Conservation (phyloP, 2,797 vertebrate species). For the Gobionotothen gibberifrons region DNA sequence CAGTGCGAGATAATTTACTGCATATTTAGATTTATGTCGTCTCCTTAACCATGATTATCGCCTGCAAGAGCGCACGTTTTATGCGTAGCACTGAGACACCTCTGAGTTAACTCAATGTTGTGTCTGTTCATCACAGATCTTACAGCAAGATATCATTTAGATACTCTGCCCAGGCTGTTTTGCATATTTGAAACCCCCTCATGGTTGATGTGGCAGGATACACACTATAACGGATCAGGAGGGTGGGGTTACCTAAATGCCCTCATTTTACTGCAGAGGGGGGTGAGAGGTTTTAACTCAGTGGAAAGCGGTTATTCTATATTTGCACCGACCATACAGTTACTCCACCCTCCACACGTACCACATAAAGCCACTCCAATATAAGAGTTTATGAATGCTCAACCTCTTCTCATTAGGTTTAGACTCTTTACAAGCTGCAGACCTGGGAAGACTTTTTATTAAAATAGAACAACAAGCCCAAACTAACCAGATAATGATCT, state of each 20-base stretch:
- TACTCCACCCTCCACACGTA: conserved; percentile 81
- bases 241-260: conserved; percentile 78
- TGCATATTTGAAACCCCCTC: conserved; percentile 63
- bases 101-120: conserved; percentile 56
- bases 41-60: conserved; percentile 63
- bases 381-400: conserved; percentile 67
- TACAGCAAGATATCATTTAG: conserved; percentile 14
- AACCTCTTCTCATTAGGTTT: conserved; percentile 59
- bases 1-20: conserved; percentile 48
- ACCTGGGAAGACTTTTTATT: conserved; percentile 39
- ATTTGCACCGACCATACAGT: conserved; percentile 80
- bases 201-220: conserved; percentile 73
- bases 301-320: conserved; percentile 83
- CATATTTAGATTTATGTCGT: conserved; percentile 68
- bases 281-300: conserved; percentile 74
- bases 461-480: conserved; percentile 42
- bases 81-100: conserved; percentile 38
- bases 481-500: conserved; percentile 52
- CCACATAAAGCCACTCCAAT: conserved; percentile 75
- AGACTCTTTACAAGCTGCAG: conserved; percentile 31
- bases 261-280: conserved; percentile 70
- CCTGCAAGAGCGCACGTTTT: conserved; percentile 39
- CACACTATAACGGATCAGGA: conserved; percentile 63
- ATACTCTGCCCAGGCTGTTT: conserved; percentile 40
- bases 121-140: conserved; percentile 54